These are phyloP conservation scores for Cotesia chilonis DNA, from an alignment of 1,140 invertebrate genomes.

Conservation along the genomic window DNA sequence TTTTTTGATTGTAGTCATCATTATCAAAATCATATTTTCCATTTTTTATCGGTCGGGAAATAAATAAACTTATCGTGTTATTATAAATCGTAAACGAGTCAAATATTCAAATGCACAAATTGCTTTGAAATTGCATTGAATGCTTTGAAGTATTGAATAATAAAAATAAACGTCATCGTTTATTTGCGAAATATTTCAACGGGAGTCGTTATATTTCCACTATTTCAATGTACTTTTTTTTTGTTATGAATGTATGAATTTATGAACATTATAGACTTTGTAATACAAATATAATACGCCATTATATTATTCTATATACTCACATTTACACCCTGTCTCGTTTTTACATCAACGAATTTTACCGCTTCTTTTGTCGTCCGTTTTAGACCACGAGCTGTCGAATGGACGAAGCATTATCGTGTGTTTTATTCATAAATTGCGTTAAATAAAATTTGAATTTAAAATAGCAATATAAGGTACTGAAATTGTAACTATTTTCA, in stretches of 20 bases:
- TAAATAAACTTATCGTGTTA: no score
- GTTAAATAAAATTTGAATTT: no score
- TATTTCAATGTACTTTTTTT: constrained; percentile 19
- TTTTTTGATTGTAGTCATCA: no score
- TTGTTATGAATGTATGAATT: neutral
- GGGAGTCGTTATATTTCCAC: constrained; percentile 45
- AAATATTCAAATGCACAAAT: neutral
- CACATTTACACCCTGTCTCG: constrained; percentile 19
- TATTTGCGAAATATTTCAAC: constrained; percentile 37
- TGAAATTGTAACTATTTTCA: no score
- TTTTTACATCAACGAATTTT: constrained; percentile 3
- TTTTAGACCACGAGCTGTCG: constrained; percentile 39
- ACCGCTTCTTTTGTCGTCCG: constrained; percentile 20
- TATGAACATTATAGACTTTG: constrained; percentile 3
- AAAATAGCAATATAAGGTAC: no score
- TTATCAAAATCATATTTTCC: no score
- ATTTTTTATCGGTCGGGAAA: no score
- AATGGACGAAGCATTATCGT: constrained; percentile 43
- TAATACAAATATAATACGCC: constrained; percentile 37
- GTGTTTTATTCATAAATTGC: no score
- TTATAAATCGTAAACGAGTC: no score
- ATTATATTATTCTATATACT: constrained; percentile 28
- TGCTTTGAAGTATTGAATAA: no score
- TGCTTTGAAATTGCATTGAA: neutral
- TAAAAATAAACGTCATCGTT: constrained; percentile 33